Evolutionary conservation across 2,888 invertebrate genomes (phyloP).

Genomic region (Lycocerus yunnanus): DNA sequence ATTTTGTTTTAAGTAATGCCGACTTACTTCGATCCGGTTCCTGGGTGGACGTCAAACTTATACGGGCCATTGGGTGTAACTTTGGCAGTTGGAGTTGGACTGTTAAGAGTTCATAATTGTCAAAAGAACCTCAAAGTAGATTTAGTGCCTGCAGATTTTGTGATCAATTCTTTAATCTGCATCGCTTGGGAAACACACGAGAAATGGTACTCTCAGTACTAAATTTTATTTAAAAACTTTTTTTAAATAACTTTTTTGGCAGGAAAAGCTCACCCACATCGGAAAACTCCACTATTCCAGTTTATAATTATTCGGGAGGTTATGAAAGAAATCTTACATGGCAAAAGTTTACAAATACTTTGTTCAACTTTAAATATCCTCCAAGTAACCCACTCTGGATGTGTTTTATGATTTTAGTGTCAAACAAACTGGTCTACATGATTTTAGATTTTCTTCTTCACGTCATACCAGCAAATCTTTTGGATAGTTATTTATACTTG

Average conservation of each 20-base stretch:
- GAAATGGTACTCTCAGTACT: conserved; percentile 33
- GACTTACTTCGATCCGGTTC: conserved; percentile 55
- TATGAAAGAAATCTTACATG: not conserved
- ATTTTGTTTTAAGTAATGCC: conserved; percentile 51
- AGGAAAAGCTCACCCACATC: not conserved
- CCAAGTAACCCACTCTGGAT: conserved; percentile 14
- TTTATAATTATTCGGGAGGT: conserved; percentile 22
- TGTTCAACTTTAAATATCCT: not conserved
- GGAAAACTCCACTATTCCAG: not conserved
- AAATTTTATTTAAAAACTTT: not conserved
- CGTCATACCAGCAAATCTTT: conserved; percentile 9
- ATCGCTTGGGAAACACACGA: conserved; percentile 48
- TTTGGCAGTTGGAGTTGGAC: conserved; percentile 60
- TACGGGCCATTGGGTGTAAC: conserved; percentile 59
- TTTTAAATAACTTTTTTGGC: not conserved
- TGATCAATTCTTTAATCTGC: conserved; percentile 53
- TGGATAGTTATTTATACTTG: conserved; percentile 9
- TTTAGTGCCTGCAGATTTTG: conserved; percentile 52
- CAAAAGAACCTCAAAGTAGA: conserved; percentile 44
- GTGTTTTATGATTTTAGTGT: not conserved
- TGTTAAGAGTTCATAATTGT: conserved; percentile 53
- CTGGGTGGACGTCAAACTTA: conserved; percentile 69
- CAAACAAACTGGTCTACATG: not conserved
- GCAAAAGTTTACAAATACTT: not conserved
- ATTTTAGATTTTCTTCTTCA: conserved; percentile 15